These are phyloP conservation scores for Porites australiensis DNA, from an alignment of 64 coral and sea anemone species.

Conservation along the genomic window DNA sequence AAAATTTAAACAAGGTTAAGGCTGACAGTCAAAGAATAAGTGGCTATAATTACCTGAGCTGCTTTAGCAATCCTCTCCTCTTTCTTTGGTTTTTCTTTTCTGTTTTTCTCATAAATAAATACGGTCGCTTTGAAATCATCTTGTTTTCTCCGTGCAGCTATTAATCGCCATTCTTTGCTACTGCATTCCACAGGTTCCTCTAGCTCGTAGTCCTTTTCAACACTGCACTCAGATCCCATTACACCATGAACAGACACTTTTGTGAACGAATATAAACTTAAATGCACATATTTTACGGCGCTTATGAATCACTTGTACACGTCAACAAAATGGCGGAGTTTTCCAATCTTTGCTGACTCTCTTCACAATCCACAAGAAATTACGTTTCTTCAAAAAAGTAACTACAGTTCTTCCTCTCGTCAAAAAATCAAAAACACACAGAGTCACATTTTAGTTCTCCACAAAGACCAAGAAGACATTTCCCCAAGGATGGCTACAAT, in stretches of 20 bases:
- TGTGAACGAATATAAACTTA: too few relatives aligned
- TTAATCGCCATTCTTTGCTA: constrained; percentile 80
- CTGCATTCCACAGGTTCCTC: constrained; percentile 73
- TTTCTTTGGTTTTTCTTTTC: constrained; percentile 76
- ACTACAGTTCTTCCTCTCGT: too few relatives aligned
- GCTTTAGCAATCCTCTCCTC: constrained; percentile 41
- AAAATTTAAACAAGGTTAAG: background rate
- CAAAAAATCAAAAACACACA: too few relatives aligned
- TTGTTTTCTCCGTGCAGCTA: constrained; percentile 67
- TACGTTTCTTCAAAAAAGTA: too few relatives aligned
- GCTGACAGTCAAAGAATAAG: background rate
- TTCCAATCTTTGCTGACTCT: background rate
- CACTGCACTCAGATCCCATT: constrained; percentile 95
- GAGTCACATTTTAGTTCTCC: too few relatives aligned
- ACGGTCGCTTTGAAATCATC: constrained; percentile 81
- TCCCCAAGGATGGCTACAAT: too few relatives aligned
- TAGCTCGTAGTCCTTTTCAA: constrained; percentile 82
- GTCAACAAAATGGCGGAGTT: background rate
- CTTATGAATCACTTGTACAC: too few relatives aligned
- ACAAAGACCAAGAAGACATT: too few relatives aligned
- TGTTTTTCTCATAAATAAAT: constrained; percentile 85
- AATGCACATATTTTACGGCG: too few relatives aligned
- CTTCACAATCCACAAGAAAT: too few relatives aligned
- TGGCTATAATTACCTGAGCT: constrained; percentile 30
- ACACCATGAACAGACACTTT: background rate